Evolutionary conservation across 2,888 invertebrate species (phyloP).

Genomic region (Ornithoptera alexandrae): DNA sequence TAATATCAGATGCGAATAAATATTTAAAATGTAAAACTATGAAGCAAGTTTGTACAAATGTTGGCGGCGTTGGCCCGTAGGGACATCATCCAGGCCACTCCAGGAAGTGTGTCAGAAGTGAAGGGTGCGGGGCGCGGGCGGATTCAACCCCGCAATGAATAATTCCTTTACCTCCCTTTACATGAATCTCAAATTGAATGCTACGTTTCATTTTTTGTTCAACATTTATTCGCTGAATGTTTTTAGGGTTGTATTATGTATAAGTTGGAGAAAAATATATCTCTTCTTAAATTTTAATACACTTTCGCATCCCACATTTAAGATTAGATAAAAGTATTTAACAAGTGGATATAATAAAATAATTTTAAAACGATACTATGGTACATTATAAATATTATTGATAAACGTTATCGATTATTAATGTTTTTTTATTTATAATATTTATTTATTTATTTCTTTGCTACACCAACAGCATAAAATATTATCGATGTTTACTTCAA

Average conservation of each 20-base stretch:
- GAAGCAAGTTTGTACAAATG: not conserved
- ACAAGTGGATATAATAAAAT: too few species aligned
- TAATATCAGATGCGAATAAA: not conserved
- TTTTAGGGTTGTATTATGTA: not conserved
- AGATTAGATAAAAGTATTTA: too few species aligned
- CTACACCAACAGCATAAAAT: too few species aligned
- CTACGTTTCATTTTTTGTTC: not conserved
- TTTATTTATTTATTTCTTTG: too few species aligned
- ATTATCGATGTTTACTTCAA: too few species aligned
- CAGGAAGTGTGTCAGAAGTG: conserved; percentile 56
- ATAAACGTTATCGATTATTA: too few species aligned
- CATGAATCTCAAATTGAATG: not conserved
- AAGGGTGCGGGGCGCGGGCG: conserved; percentile 55
- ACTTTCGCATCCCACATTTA: too few species aligned
- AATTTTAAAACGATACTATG: too few species aligned
- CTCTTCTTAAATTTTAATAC: too few species aligned
- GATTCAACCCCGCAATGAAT: conserved; percentile 12
- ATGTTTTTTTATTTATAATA: too few species aligned
- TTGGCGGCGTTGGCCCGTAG: conserved; percentile 12
- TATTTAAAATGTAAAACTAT: conserved; percentile 2
- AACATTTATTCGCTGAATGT: not conserved
- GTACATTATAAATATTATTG: too few species aligned
- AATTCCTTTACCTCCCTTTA: conserved; percentile 21
- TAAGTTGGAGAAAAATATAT: too few species aligned
- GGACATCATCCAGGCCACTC: conserved; percentile 43